Evolutionary conservation across 1,140 invertebrate genomes (phyloP).

Genomic region (Coboldia fuscipes): DNA sequence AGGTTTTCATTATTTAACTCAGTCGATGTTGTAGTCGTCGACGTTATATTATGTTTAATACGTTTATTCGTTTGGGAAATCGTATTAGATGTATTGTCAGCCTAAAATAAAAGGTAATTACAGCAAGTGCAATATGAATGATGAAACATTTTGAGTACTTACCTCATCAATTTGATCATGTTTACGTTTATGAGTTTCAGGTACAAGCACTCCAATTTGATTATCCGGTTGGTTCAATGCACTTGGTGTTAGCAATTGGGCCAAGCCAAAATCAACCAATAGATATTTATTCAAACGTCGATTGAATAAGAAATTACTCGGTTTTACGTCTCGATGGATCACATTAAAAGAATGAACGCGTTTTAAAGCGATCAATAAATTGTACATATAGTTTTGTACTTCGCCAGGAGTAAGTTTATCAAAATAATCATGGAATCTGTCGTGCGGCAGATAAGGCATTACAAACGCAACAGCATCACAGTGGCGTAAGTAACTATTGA

Average conservation of each 20-base stretch:
- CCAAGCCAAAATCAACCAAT: conserved; percentile 77
- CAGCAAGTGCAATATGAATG: no score
- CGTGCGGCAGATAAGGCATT: conserved; percentile 75
- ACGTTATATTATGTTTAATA: no score
- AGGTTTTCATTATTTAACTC: no score
- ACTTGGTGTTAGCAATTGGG: conserved; percentile 34
- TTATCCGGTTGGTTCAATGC: no score
- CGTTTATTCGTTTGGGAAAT: no score
- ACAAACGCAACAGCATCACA: conserved; percentile 67
- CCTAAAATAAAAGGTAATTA: no score
- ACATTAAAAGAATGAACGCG: conserved; percentile 68
- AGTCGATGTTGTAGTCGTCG: no score
- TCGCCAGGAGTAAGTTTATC: conserved; percentile 45
- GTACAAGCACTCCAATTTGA: no score
- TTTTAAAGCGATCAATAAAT: conserved; percentile 52
- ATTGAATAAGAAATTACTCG: conserved; percentile 80
- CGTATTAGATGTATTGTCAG: no score
- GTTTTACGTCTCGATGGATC: conserved; percentile 86
- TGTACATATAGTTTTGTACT: conserved; percentile 59
- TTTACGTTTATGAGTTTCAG: no score
- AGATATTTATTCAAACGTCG: conserved; percentile 44
- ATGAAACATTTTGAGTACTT: no score
- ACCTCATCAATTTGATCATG: no score
- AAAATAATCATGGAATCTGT: conserved; percentile 47
- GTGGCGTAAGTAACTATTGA: conserved; percentile 55